phyloP scores from a whole-genome alignment of 2,113 vertebrate species.

The Hippocampus guttulatus region DNA sequence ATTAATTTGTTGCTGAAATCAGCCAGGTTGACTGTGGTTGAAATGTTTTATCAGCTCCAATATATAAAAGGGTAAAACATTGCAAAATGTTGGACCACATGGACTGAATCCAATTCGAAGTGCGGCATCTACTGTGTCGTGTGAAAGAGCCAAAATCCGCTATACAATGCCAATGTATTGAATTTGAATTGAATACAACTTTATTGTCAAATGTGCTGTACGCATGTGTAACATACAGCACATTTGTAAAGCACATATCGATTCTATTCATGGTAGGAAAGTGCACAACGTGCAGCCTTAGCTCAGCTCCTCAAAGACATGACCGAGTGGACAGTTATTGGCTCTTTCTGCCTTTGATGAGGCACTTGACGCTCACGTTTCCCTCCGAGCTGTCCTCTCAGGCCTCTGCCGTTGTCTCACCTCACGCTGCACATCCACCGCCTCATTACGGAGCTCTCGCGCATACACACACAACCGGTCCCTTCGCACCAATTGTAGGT shows the following conservation, averaged over 20 bases:
- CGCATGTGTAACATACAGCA: too few species aligned
- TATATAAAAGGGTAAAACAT: not conserved
- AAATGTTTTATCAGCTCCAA: too few species aligned
- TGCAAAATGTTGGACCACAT: constrained; percentile 8
- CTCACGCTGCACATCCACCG: constrained; percentile 25
- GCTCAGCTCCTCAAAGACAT: constrained; percentile 19
- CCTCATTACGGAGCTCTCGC: constrained; percentile 45
- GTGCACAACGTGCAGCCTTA: constrained; percentile 16
- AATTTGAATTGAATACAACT: too few species aligned
- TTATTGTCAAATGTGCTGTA: too few species aligned
- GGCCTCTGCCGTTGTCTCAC: constrained; percentile 36
- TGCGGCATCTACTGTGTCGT: not conserved
- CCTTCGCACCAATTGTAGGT: constrained; percentile 37
- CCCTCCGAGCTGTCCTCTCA: constrained; percentile 15
- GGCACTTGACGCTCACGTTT: constrained; percentile 24
- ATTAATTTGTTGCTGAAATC: not conserved
- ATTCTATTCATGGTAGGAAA: not conserved
- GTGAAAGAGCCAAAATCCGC: constrained; percentile 11
- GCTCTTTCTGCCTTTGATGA: constrained; percentile 36
- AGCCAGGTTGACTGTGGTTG: not conserved
- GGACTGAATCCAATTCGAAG: constrained; percentile 10
- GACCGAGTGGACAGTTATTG: constrained; percentile 44
- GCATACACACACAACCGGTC: constrained; percentile 14
- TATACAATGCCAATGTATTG: not conserved
- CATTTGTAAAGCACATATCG: not conserved